Conservation (phyloP, 1,140 invertebrate genomes). For the Calliopsis andreniformis region DNA sequence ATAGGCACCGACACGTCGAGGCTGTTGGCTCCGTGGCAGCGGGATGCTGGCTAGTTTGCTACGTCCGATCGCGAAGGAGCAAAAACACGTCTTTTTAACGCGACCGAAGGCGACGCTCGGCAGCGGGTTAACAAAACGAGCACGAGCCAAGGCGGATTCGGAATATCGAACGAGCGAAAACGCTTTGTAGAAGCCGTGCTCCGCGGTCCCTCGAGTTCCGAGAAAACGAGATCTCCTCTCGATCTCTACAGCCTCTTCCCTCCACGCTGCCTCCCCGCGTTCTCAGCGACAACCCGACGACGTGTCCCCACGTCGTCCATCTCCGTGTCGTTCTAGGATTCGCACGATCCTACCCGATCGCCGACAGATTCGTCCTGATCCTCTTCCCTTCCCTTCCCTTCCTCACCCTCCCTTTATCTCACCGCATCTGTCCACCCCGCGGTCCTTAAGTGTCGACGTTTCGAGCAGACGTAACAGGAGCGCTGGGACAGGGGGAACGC, state of each 20-base stretch:
- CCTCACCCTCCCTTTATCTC: constrained; percentile 33
- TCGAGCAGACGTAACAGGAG: constrained; percentile 55
- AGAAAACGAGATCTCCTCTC: constrained; percentile 70
- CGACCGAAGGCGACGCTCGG: constrained; percentile 55
- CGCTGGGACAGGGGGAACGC: constrained; percentile 42
- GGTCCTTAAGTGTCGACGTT: constrained; percentile 57
- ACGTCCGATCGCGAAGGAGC: constrained; percentile 40
- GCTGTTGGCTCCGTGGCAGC: constrained; percentile 19
- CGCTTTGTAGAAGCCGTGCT: constrained; percentile 70
- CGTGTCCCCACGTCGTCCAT: constrained; percentile 68
- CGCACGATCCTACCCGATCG: constrained; percentile 64
- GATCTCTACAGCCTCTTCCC: constrained; percentile 54
- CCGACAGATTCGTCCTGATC: constrained; percentile 61
- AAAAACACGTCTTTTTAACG: constrained; percentile 69
- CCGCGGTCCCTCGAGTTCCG: constrained; percentile 60
- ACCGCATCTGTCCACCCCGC: constrained; percentile 27
- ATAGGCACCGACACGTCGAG: constrained; percentile 62
- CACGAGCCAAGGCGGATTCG: constrained; percentile 65
- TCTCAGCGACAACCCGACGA: constrained; percentile 47
- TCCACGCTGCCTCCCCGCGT: constrained; percentile 3
- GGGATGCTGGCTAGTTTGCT: constrained; percentile 46
- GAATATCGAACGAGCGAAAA: constrained; percentile 72
- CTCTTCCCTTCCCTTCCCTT: constrained; percentile 8
- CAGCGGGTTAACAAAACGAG: constrained; percentile 62
- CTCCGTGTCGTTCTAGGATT: constrained; percentile 68